phyloP scores from a whole-genome alignment of 2,113 vertebrate genomes.

The Illadopsis cleaveri region DNA sequence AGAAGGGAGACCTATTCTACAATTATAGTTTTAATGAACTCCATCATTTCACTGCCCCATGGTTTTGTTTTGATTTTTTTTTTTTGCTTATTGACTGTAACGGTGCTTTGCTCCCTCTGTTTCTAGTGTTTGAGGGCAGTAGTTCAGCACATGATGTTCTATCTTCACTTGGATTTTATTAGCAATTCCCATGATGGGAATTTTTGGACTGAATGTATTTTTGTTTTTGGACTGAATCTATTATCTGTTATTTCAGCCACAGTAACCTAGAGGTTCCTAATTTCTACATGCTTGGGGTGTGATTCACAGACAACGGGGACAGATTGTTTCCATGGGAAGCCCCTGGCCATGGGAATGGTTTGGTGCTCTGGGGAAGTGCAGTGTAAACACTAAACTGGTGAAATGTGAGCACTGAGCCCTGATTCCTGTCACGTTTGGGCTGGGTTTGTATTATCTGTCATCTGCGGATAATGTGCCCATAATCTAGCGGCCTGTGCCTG shows the following conservation, averaged over 20 bases:
- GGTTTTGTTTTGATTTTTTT: not conserved
- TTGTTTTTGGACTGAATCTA: not conserved
- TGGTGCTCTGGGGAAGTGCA: not conserved
- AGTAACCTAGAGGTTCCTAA: not conserved
- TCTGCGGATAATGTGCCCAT: not conserved
- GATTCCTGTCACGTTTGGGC: not conserved
- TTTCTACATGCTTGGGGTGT: rapidly evolving
- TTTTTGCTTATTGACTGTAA: not conserved
- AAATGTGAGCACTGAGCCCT: not conserved
- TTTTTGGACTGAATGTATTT: not conserved
- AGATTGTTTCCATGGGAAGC: not conserved
- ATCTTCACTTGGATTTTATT: not conserved
- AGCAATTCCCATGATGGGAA: not conserved
- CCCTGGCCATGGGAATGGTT: not conserved
- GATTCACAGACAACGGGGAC: rapidly evolving
- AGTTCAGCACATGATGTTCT: not conserved
- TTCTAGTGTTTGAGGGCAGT: not conserved
- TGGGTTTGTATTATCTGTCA: not conserved
- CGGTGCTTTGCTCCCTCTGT: not conserved
- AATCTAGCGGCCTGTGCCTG: not conserved
- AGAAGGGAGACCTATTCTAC: not conserved
- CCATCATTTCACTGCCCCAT: not conserved
- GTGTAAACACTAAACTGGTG: not conserved
- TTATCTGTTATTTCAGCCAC: not conserved
- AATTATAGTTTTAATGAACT: not conserved